Percentiles rank a stretch among this genome's conserved stretches.
Conservation (phyloP, 1,140 invertebrate species). For the Pemphigus obesinymphae region DNA sequence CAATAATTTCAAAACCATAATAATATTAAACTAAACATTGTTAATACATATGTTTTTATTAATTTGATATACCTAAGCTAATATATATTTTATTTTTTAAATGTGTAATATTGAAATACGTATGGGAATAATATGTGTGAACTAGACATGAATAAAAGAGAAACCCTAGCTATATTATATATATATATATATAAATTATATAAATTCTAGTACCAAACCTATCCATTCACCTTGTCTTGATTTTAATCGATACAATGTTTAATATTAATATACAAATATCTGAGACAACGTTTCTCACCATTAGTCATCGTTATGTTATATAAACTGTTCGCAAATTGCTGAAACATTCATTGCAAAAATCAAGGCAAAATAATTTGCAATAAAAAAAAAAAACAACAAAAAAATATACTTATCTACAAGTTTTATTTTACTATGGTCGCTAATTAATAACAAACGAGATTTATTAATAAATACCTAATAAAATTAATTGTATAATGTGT, state of each 20-base stretch:
- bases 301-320: neutral
- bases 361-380: neutral
- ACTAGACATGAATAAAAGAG: neutral
- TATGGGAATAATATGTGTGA: neutral
- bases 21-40: neutral
- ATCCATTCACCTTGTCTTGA: neutral
- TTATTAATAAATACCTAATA: too few species aligned
- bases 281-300: neutral
- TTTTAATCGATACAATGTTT: too few species aligned
- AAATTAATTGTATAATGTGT: too few species aligned
- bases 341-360: neutral
- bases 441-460: neutral
- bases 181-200: too few species aligned
- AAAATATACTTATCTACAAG: neutral
- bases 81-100: constrained; percentile 3
- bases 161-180: too few species aligned
- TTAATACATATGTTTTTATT: neutral
- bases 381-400: neutral
- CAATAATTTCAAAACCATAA: neutral
- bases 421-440: neutral
- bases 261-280: neutral
- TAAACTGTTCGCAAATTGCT: neutral
- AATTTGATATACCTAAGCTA: neutral
- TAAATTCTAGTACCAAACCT: neutral
- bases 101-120: neutral